Evolutionary conservation across 1,140 invertebrate genomes (phyloP).

Genomic region (Papilio helenus): DNA sequence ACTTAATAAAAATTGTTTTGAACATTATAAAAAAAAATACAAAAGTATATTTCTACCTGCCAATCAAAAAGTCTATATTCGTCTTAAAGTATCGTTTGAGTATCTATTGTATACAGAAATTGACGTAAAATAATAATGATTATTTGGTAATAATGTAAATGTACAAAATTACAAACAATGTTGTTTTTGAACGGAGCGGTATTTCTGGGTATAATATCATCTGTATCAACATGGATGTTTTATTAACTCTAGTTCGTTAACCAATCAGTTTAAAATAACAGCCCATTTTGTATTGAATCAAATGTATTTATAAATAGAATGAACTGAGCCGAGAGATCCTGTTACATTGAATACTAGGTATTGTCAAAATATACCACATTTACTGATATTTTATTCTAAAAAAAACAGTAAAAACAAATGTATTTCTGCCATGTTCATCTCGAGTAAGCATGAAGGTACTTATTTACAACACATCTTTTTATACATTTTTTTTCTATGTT

Average conservation of each 20-base stretch:
- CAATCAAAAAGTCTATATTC: neutral
- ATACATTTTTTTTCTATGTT: neutral
- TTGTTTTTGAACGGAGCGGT: neutral
- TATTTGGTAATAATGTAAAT: neutral
- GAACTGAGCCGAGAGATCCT: neutral
- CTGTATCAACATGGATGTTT: constrained; percentile 23
- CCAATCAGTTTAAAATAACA: constrained; percentile 29
- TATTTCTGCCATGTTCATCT: too few relatives aligned
- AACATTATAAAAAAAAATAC: too few relatives aligned
- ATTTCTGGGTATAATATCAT: neutral
- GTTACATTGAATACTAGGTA: neutral
- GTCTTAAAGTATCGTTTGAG: neutral
- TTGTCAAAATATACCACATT: neutral
- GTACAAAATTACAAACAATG: neutral
- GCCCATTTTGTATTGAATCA: constrained; percentile 36
- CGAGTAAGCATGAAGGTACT: too few relatives aligned
- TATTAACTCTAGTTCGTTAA: constrained; percentile 22
- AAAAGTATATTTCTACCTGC: neutral
- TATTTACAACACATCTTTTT: too few relatives aligned
- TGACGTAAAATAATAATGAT: neutral
- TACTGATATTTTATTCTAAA: too few relatives aligned
- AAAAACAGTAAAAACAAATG: too few relatives aligned
- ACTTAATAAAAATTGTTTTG: too few relatives aligned
- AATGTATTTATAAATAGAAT: constrained; percentile 36
- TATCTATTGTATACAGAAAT: neutral